A percentile compares a stretch with the other conserved stretches of the same genome.
Evolutionary conservation across 2,113 vertebrate species (phyloP).

Genomic region (Elaphurus davidianus): DNA sequence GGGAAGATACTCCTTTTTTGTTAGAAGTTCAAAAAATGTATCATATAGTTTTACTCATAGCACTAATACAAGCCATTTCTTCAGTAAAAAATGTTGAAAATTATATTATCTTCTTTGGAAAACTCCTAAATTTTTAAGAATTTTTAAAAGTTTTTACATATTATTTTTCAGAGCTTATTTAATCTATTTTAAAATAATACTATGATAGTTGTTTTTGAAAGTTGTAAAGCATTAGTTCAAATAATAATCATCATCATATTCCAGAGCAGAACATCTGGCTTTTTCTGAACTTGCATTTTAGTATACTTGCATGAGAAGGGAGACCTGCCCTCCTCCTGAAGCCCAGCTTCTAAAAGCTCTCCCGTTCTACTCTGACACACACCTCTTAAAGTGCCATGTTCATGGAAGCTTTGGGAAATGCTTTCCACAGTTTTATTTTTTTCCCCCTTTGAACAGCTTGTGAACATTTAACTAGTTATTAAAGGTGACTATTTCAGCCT

Average conservation of each 20-base stretch:
- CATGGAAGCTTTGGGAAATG: neutral
- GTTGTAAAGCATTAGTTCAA: neutral
- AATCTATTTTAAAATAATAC: slow-evolving; percentile 32
- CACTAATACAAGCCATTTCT: slow-evolving; percentile 46
- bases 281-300: neutral
- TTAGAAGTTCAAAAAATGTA: slow-evolving; percentile 25
- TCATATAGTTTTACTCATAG: slow-evolving; percentile 17
- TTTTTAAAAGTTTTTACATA: neutral
- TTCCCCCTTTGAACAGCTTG: neutral
- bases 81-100: slow-evolving; percentile 30
- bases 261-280: neutral
- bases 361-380: neutral
- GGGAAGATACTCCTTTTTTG: neutral
- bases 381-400: neutral
- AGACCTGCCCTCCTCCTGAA: too few relatives aligned
- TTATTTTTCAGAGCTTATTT: slow-evolving; percentile 39
- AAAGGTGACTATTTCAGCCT: slow-evolving; percentile 9
- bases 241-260: neutral
- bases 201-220: neutral
- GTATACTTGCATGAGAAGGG: neutral
- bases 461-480: slow-evolving; percentile 33
- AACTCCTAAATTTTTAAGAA: slow-evolving; percentile 32
- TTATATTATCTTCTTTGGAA: slow-evolving; percentile 25
- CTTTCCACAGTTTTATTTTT: neutral
- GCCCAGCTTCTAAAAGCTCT: neutral